Conservation (phyloP, 2,113 vertebrate species). For the Microcebus murinus region DNA sequence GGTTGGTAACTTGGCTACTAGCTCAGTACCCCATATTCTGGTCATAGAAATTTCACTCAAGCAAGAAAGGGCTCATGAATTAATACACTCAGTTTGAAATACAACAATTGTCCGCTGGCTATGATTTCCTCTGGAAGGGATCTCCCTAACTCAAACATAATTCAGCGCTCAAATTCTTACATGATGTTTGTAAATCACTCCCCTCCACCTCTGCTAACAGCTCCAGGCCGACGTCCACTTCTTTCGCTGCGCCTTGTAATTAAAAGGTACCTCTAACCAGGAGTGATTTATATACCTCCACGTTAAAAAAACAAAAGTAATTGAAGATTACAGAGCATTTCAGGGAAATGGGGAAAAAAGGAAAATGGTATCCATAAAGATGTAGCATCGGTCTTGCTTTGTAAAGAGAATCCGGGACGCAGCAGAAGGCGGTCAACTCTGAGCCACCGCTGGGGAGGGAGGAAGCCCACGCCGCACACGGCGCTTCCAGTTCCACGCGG, state of each 20-base stretch:
- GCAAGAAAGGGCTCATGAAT: conserved; percentile 44
- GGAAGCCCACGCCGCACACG: neutral
- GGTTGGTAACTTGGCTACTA: conserved; percentile 1
- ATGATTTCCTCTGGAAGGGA: conserved; percentile 75
- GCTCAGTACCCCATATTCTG: neutral
- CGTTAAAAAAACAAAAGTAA: neutral
- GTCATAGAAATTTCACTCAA: conserved; percentile 47
- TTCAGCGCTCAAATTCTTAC: conserved; percentile 73
- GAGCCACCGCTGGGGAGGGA: neutral
- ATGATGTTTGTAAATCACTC: conserved; percentile 70
- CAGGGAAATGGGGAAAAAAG: neutral
- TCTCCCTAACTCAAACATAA: conserved; percentile 68
- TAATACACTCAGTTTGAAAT: conserved; percentile 63
- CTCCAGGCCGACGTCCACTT: neutral
- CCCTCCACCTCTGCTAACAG: neutral
- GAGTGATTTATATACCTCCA: neutral
- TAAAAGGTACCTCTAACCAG: neutral
- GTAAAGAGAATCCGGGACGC: neutral
- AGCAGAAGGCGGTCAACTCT: neutral
- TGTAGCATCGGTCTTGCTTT: neutral
- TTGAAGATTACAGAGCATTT: conserved; percentile 32
- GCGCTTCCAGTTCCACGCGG: neutral
- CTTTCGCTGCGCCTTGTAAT: neutral
- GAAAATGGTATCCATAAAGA: neutral
- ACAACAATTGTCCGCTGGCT: conserved; percentile 45